Conservation (phyloP, 2,888 invertebrate genomes). For the Drosophila nr. fundita region DNA sequence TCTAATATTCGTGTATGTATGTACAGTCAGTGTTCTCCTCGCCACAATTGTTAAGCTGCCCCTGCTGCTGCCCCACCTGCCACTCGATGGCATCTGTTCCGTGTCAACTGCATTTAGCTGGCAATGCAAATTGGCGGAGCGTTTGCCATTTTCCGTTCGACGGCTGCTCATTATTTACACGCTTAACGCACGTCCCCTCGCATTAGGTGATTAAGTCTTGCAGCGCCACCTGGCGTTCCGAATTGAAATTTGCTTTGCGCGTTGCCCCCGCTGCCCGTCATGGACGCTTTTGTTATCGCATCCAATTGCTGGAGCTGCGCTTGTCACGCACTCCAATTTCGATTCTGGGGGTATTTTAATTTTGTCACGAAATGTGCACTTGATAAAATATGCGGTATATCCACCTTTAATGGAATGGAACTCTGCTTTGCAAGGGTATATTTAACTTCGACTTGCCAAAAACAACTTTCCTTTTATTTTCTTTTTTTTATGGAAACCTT, state of each 20-base stretch:
- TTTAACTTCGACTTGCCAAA: background rate
- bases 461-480: background rate
- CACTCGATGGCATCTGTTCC: slow-evolving; percentile 25
- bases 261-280: slow-evolving; percentile 8
- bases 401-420: background rate
- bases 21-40: background rate
- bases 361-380: background rate
- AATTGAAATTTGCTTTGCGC: slow-evolving; percentile 55
- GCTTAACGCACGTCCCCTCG: slow-evolving; percentile 68
- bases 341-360: background rate
- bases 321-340: slow-evolving; percentile 25
- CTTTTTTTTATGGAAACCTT: slow-evolving; percentile 15
- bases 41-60: slow-evolving; percentile 53
- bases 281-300: slow-evolving; percentile 53
- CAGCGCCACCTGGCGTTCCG: slow-evolving; percentile 60
- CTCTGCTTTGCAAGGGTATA: background rate
- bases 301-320: slow-evolving; percentile 33
- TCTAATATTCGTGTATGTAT: slow-evolving; percentile 10
- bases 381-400: background rate
- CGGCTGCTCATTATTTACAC: slow-evolving; percentile 72
- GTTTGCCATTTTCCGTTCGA: slow-evolving; percentile 44
- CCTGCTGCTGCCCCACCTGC: background rate
- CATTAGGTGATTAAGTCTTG: slow-evolving; percentile 73
- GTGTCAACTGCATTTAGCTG: slow-evolving; percentile 71
- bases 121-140: slow-evolving; percentile 67